phyloP scores from a whole-genome alignment of 2,113 vertebrate genomes.

The Leptobrachium ailaonicum region DNA sequence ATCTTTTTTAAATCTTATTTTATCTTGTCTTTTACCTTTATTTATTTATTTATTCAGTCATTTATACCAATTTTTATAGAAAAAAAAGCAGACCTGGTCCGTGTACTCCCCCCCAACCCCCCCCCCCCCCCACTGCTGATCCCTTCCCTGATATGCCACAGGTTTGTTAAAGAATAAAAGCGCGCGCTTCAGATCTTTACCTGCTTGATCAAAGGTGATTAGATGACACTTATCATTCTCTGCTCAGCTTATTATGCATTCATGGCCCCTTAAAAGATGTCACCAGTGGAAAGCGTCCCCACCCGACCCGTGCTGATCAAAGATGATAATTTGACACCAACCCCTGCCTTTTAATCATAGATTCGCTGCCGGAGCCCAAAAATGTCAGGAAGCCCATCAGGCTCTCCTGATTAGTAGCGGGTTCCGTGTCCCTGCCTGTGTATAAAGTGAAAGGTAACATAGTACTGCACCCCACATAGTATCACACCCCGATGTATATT shows the following conservation, averaged over 20 bases:
- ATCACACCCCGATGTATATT: no score
- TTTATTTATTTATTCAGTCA: no score
- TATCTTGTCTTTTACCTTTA: no score
- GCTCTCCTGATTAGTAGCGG: constrained; percentile 32
- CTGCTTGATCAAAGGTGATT: constrained; percentile 42
- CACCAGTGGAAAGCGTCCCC: constrained; percentile 29
- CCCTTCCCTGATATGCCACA: constrained; percentile 30
- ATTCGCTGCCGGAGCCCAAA: constrained; percentile 30
- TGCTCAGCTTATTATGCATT: constrained; percentile 39
- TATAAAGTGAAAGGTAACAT: constrained; percentile 12
- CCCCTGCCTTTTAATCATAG: constrained; percentile 41
- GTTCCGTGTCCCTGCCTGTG: constrained; percentile 1
- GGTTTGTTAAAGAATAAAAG: constrained; percentile 42
- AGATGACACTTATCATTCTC: constrained; percentile 42
- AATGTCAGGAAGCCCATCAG: constrained; percentile 40
- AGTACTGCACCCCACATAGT: no score
- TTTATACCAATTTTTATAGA: constrained; percentile 28
- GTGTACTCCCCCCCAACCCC: neutral
- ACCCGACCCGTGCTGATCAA: constrained; percentile 36
- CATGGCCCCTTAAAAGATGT: constrained; percentile 44
- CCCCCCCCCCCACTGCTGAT: constrained; percentile 4
- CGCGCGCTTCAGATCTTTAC: constrained; percentile 43
- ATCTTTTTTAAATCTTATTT: no score
- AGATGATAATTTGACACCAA: constrained; percentile 38
- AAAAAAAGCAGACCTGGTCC: constrained; percentile 3